A percentile compares a stretch with the other conserved stretches of the same genome.
Conservation (phyloP, 2,888 invertebrate species). For the Vesta saturnalis region DNA sequence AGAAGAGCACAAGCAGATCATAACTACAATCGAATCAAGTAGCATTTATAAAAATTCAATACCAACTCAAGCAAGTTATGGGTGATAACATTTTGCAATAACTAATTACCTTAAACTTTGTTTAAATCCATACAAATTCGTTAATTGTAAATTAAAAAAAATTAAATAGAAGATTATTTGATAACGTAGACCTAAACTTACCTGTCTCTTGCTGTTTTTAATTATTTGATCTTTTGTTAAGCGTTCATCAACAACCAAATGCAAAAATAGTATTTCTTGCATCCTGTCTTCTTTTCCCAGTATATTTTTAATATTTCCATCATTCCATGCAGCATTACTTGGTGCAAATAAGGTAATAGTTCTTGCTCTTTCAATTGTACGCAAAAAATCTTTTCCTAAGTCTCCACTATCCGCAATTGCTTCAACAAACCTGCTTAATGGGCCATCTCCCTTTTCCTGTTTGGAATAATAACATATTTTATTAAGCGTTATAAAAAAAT, state of each 20-base stretch:
- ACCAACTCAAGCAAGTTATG: conserved; percentile 13
- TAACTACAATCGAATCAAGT: too few species aligned
- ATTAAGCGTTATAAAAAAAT: neutral
- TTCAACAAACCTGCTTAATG: conserved; percentile 84
- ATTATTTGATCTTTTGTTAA: conserved; percentile 80
- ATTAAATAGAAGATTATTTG: too few species aligned
- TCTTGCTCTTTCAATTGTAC: conserved; percentile 73
- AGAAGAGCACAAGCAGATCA: too few species aligned
- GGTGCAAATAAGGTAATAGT: conserved; percentile 90
- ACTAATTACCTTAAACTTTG: conserved; percentile 28
- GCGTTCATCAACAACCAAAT: conserved; percentile 77
- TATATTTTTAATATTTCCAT: conserved; percentile 74
- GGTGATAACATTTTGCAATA: neutral
- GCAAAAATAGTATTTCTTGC: conserved; percentile 82
- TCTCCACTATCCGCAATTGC: conserved; percentile 77
- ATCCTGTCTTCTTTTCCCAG: conserved; percentile 75
- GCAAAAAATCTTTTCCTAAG: conserved; percentile 78
- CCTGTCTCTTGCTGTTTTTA: conserved; percentile 76
- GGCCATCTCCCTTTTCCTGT: conserved; percentile 77
- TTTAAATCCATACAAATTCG: neutral
- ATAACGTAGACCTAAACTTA: too few species aligned
- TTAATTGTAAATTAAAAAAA: too few species aligned
- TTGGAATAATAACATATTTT: conserved; percentile 5
- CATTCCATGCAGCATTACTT: conserved; percentile 87
- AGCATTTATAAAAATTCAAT: too few species aligned